These are phyloP conservation scores for Sparidentex hasta DNA, from an alignment of 2,797 vertebrate species.

Conservation along the genomic window DNA sequence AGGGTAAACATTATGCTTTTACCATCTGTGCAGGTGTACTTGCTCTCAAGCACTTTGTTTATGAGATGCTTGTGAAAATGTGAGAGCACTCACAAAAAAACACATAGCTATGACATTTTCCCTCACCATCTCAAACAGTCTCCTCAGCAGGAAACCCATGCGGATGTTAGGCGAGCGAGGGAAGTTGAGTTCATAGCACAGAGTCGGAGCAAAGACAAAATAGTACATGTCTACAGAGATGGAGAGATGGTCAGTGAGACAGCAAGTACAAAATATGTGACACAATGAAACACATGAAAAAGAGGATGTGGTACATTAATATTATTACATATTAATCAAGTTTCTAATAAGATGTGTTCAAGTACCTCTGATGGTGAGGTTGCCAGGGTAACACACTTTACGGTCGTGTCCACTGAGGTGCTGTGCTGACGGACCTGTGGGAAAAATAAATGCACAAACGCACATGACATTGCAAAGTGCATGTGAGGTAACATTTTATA, in stretches of 20 bases:
- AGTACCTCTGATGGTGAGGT: slow-evolving; percentile 88
- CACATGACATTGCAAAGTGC: not conserved
- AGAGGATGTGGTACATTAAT: not conserved
- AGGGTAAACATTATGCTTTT: not conserved
- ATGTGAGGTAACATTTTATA: not conserved
- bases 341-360: not conserved
- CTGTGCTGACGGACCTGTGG: slow-evolving; percentile 80
- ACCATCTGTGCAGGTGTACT: not conserved
- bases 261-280: slow-evolving; percentile 6
- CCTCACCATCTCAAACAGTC: slow-evolving; percentile 93
- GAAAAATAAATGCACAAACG: slow-evolving; percentile 8
- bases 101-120: slow-evolving; percentile 10
- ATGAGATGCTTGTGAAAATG: not conserved
- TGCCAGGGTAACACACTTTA: slow-evolving; percentile 89
- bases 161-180: slow-evolving; percentile 90
- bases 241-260: not conserved
- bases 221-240: slow-evolving; percentile 90
- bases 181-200: slow-evolving; percentile 96
- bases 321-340: not conserved
- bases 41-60: not conserved
- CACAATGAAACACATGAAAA: not conserved
- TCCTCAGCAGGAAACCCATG: slow-evolving; percentile 90
- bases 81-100: not conserved
- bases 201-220: slow-evolving; percentile 91
- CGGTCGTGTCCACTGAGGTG: slow-evolving; percentile 60